Evolutionary conservation across 2,113 vertebrate genomes (phyloP), one percentile per base, ranked within the genome.

Genomic region (Corythaeola cristata): DNA sequence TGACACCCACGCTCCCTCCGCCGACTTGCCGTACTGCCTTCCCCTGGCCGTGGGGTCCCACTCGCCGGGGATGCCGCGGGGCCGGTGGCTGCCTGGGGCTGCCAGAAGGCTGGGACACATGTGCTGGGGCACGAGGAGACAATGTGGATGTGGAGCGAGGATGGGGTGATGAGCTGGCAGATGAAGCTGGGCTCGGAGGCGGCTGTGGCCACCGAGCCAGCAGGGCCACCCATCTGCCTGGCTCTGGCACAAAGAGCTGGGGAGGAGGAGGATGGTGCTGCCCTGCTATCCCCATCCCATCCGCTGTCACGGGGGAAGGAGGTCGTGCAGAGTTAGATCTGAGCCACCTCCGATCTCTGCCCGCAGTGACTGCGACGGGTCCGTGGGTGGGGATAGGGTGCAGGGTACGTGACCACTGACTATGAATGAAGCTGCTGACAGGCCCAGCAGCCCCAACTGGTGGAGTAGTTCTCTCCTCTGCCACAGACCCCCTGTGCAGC

Each of bases 151-250:
- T 76, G 97, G 55, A 50, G 73, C 89, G 75, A 89, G 89, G 45
- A 22, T 2, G 30, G 92, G 81, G 93, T 81, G 73, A 85, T 80
- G 62, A 59, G 22, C 71, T 89, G 78, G 84, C 96, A 97, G 97
- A 97, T 96, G 98, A 97, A 89, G 85, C 85, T 20, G 30, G 71
- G 44, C 33, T 85, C 6, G 44, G 55, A 92, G 85, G 90, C 69
- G 86, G 89, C 53, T 47, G 82, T 52, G 89, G 92, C 94, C 78
- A 45, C 77, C 3, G 27, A 72, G 64, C 74, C 85, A 91, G 87
- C 76, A 88, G 95, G 90, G 93, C 84, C 82, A 41, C 96, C 98
- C 98, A 98, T 98, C 98, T 98, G 98, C 97, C 95, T 93, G 86
- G 44, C 24, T 81, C 30, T 88, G 75, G 78, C 63, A 85, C 84